Evolutionary conservation across 1,140 invertebrate species (phyloP), one percentile per base, ranked within the genome.

Genomic region (Psix sp.): DNA sequence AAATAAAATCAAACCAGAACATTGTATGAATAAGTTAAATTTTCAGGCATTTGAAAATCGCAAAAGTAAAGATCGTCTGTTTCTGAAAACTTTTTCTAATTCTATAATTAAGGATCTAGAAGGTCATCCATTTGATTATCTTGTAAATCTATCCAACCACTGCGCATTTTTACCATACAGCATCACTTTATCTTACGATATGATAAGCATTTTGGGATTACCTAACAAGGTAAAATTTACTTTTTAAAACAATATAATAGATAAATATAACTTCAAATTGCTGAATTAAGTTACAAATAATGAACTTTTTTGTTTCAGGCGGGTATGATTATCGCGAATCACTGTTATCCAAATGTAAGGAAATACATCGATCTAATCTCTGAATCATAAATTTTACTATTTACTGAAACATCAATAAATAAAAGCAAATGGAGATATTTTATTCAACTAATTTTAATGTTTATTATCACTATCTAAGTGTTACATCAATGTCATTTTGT

Each of bases 401-500:
- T 1, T 3, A 11, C 2, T 6, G 11, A 2, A 35, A 13, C n/a
- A 35, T 13, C 11, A 11, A 13, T 10, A 5, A 35, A 35, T 35
- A 11, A 35, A 35, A 13, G 10, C 2, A 35, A 1, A 13, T n/a
- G n/a, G n/a, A n/a, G n/a, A n/a, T n/a, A n/a, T n/a, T 13, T 35
- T 35, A 3, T 35, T 10, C 13, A 35, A 76, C 74, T 76, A 76
- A 57, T 76, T 71, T 67, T 60, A 75, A 67, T 48, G 67, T 76
- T 76, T 76, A 76, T 76, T 76, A 71, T 71, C 42, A 59, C 63
- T 67, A 67, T 76, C 66, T 76, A 76, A 35, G 43, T 72, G 45
- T 71, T 76, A 76, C 74, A 76, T 76, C 62, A 76, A 76, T 76
- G 74, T 65, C 68, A 65, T 67, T 71, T 72, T 76, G 18, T 71